A percentile compares a stretch with the other conserved stretches of the same genome.
Conservation (phyloP, 1,140 invertebrate species). For the Macrocentrus cingulum region DNA sequence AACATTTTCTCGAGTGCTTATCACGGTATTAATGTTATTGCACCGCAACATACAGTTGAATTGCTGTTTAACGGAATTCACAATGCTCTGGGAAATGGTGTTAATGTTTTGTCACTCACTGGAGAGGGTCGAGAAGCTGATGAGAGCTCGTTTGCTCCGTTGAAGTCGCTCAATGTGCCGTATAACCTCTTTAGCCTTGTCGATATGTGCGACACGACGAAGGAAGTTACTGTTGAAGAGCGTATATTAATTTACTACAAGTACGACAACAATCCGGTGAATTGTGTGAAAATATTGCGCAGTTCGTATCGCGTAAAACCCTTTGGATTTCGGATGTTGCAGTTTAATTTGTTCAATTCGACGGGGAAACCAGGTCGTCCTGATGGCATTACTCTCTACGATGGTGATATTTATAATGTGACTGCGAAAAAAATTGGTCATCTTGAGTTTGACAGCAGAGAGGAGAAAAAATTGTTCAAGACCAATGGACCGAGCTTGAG, state of each 20-base stretch:
- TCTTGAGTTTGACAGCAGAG: conserved; percentile 68
- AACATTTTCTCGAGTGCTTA: conserved; percentile 83
- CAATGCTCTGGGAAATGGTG: conserved; percentile 84
- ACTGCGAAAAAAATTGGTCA: conserved; percentile 73
- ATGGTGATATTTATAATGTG: conserved; percentile 90
- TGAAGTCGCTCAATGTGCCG: conserved; percentile 83
- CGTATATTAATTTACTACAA: conserved; percentile 94
- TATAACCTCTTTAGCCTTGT: conserved; percentile 94
- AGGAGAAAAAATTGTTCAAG: conserved; percentile 76
- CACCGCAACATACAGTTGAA: conserved; percentile 73
- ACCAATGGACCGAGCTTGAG: conserved; percentile 81
- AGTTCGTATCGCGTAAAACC: conserved; percentile 81
- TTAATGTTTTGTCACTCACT: conserved; percentile 86
- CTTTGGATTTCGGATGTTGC: conserved; percentile 86
- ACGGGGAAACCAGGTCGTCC: conserved; percentile 76
- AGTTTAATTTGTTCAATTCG: conserved; percentile 93
- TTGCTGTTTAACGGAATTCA: conserved; percentile 73
- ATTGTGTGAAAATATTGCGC: conserved; percentile 97
- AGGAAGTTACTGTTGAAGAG: conserved; percentile 88
- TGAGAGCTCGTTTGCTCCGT: conserved; percentile 82
- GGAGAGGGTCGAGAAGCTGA: conserved; percentile 89
- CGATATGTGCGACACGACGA: conserved; percentile 93
- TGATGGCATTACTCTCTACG: conserved; percentile 85
- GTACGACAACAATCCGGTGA: conserved; percentile 93
- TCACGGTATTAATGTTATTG: conserved; percentile 90